Evolutionary conservation across 1,140 invertebrate species (phyloP).

Genomic region (Aphelenchoides avenae): DNA sequence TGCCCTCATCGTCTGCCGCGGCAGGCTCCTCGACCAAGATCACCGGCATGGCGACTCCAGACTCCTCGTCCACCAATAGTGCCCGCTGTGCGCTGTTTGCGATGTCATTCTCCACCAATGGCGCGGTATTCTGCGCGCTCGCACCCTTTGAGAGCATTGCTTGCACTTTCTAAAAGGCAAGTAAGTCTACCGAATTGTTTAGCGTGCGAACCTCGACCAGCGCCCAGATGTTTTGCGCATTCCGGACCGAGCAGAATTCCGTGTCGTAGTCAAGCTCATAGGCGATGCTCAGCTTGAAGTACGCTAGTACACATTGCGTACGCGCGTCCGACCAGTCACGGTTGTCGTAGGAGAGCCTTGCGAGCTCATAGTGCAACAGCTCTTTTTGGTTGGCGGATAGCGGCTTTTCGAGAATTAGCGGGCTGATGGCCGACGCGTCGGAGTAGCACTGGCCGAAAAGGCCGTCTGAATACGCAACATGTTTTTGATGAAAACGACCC

Average conservation of each 20-base stretch:
- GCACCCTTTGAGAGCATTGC: too few species aligned
- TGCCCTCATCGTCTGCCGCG: not conserved
- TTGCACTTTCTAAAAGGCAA: not conserved
- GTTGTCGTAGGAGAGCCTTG: conserved; percentile 30
- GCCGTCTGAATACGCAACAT: conserved; percentile 30
- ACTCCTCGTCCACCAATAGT: conserved; percentile 31
- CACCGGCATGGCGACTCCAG: conserved; percentile 19
- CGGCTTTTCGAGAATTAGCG: conserved; percentile 33
- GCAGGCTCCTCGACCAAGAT: conserved; percentile 18
- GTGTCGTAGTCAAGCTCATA: conserved; percentile 45
- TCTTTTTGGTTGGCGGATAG: conserved; percentile 22
- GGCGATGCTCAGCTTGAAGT: conserved; percentile 37
- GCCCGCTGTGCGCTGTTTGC: conserved; percentile 20
- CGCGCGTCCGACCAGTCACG: conserved; percentile 44
- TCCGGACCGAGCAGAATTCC: conserved; percentile 40
- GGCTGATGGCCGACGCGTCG: conserved; percentile 21
- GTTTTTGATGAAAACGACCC: conserved; percentile 10
- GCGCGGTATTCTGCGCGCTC: not conserved
- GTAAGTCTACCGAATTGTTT: not conserved
- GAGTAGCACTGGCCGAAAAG: conserved; percentile 47
- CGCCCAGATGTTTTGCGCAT: conserved; percentile 39
- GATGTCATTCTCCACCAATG: not conserved
- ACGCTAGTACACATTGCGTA: conserved; percentile 43
- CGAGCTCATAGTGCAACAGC: conserved; percentile 36
- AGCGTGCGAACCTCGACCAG: conserved; percentile 32